Base-by-base conservation (phyloP, 2,113 vertebrate genomes). In the Brachirus orientalis region DNA sequence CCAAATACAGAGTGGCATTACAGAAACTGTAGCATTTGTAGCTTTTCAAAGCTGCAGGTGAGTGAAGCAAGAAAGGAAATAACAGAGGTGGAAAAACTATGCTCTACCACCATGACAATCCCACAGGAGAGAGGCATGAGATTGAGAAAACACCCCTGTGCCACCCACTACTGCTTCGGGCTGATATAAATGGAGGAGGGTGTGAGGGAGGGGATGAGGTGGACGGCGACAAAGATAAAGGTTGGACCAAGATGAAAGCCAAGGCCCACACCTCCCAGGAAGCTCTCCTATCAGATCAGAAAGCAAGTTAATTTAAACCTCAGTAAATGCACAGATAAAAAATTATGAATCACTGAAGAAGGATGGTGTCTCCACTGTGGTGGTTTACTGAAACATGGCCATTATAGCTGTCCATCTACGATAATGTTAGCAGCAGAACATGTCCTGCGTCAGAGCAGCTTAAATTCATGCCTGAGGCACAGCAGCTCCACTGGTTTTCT, bases 391-490 rank as follows among this genome's bases (percentile, higher is more conserved):
- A 37, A 77, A 13, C 40, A 13, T 2, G 10, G 28, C 28, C 8
- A 16, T 57, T 63, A 55, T 18, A 63, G 58, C 70, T 40, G 43
- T 54, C 66, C 61, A 61, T 82, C 75, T 62, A n/a, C n/a, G n/a
- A n/a, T n/a, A 56, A 68, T 67, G 73, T 67, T 51, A 63, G 64
- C 57, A 58, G 67, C 63, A 61, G 67, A 83, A 60, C 63, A 38
- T 41, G 79, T 72, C 53, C 76, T 63, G 59, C 41, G 70, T 75
- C 72, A 52, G 54, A 66, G 69, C 60, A 55, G 75, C 69, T 72
- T 75, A 22, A 65, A 72, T 77, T 79, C 59, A 50, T 53, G 80
- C 75, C 84, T 0, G 45, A 44, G 77, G 88, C 72, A 10, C 19
- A 37, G 75, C 22, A 63, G 72, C 70, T 45, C 43, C 64, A 50